phyloP scores from a whole-genome alignment of 2,797 vertebrate genomes.

The Passerculus sandwichensis region DNA sequence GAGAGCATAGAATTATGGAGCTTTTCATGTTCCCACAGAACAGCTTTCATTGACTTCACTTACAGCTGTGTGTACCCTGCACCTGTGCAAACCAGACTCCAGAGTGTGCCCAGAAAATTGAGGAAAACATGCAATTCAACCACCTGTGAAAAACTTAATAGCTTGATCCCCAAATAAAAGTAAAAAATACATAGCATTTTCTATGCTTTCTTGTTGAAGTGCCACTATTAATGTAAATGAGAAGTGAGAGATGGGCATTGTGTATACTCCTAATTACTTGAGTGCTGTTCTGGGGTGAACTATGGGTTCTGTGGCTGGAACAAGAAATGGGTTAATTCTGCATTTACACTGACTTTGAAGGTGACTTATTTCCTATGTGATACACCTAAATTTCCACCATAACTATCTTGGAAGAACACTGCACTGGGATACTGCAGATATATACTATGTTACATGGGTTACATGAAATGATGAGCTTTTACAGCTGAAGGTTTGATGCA shows the following conservation, averaged over 20 bases:
- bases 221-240: background rate
- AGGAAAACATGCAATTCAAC: background rate
- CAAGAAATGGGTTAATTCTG: background rate
- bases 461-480: background rate
- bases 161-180: background rate
- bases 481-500: background rate
- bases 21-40: constrained; percentile 6
- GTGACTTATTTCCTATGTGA: background rate
- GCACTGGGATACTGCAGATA: background rate
- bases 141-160: constrained; percentile 40
- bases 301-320: background rate
- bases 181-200: background rate
- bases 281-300: background rate
- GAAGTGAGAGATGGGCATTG: background rate
- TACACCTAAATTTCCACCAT: background rate
- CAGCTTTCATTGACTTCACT: constrained; percentile 31
- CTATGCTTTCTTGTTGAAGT: background rate
- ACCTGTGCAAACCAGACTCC: constrained; percentile 56
- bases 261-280: background rate
- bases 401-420: background rate
- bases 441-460: background rate
- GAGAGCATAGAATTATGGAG: background rate
- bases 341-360: background rate
- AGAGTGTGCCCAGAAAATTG: constrained; percentile 20
- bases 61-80: constrained; percentile 48